Evolutionary conservation across 2,888 invertebrate species (phyloP), one percentile per base, ranked within the genome.

Genomic region (Noctua janthe): DNA sequence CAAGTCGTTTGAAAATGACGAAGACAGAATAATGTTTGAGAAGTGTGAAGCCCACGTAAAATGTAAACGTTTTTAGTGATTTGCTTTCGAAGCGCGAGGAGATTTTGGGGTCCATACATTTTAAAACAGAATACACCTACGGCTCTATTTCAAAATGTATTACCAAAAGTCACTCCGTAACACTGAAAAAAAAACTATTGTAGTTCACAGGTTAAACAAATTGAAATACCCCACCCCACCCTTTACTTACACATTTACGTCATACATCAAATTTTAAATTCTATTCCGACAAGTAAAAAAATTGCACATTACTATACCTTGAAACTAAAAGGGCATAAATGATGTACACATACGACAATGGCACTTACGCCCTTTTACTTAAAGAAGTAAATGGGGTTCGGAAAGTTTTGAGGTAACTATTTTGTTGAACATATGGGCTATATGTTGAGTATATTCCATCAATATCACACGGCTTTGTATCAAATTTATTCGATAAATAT

Each of bases 381-480:
- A 35, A 62, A 71, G 47, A 69, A 86, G 71, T 82, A 74, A 82
- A 62, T 43, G 67, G 84, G 71, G 71, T 54, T 62, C 76, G 62
- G 83, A 79, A 81, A 72, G 72, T 82, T 84, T 78, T 84, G 81
- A 95, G 95, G 95, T 95, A 95, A 95, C 95, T 95, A 94, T 93
- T 92, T 92, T 92, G n/a, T 89, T 84, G 59, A 78, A 80, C 64
- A 77, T 74, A 89, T 78, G 76, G 75, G 78, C 76, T 86, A 88
- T 91, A 90, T 89, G 90, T 91, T 93, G 91, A 88, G 90, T 93
- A 91, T 91, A 92, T 92, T 91, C 87, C 88, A 88, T 92, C 88
- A 90, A 90, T 95, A 95, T 95, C 95, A 95, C 95, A 94, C 94
- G 88, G 93, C 88, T 93, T 94, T 93, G 89, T 92, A 92, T 91